These are phyloP conservation scores for Crenuchus spilurus DNA, from an alignment of 2,797 vertebrate species.

Conservation along the genomic window DNA sequence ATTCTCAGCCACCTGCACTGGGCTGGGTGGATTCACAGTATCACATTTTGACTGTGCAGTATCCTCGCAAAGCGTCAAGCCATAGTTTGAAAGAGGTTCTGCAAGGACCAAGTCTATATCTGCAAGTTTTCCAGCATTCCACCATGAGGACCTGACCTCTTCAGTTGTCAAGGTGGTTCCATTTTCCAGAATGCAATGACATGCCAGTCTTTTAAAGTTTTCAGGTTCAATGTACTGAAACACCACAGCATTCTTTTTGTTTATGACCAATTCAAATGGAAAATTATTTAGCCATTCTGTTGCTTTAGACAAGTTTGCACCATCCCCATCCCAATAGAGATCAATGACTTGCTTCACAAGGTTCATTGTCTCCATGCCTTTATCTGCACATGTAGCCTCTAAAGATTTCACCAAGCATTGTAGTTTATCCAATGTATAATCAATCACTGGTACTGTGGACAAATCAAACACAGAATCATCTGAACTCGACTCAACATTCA, in stretches of 20 bases:
- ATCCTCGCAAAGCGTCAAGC: not conserved
- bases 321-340: constrained; percentile 37
- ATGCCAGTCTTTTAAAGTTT: not conserved
- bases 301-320: not conserved
- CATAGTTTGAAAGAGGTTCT: constrained; percentile 24
- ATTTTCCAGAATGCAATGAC: constrained; percentile 9
- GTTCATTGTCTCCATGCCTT: not conserved
- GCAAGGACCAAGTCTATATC: constrained; percentile 43
- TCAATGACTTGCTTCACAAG: not conserved
- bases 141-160: constrained; percentile 44
- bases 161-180: not conserved
- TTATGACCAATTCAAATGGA: not conserved
- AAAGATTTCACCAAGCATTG: constrained; percentile 5
- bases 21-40: too few species aligned
- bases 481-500: not conserved
- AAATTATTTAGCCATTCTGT: not conserved
- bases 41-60: not conserved
- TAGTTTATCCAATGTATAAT: constrained; percentile 24
- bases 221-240: constrained; percentile 14
- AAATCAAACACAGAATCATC: not conserved
- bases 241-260: not conserved
- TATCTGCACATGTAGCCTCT: not conserved
- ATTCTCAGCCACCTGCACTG: too few species aligned
- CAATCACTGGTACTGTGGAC: constrained; percentile 3
- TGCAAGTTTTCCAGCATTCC: constrained; percentile 34